Evolutionary conservation across 1,140 invertebrate species (phyloP), one percentile per base, ranked within the genome.

Genomic region (Antheraea mylitta): DNA sequence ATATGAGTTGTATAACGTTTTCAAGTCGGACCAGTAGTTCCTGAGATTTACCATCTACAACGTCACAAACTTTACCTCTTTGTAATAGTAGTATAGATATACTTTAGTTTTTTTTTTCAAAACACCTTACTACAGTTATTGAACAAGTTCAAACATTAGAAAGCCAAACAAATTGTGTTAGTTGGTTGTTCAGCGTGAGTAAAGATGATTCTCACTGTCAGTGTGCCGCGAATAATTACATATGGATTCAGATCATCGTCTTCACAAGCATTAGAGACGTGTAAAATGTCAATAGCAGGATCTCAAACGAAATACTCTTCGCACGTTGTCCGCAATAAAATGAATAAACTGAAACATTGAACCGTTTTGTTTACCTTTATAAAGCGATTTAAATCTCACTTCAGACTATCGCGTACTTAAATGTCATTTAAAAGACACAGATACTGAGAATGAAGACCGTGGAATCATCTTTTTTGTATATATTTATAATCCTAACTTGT

Each of bases 171-270:
- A 82, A 78, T 77, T 85, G 78, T 81, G 86, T 79, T 85, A 88
- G 83, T 83, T 85, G 78, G 72, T 70, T 72, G 70, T 74, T 74
- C 76, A 77, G 70, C 78, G 79, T 83, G 78, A 68, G 80, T 81
- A 84, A 80, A 86, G 83, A 85, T 79, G 71, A 80, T 83, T 85
- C 82, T 86, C 82, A 81, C 83, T 86, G 70, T 85, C 79, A 38
- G 77, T 74, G 77, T 76, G 80, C 77, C 69, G 82, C 79, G 80
- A 86, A 83, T 75, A 75, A 81, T 81, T 81, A 84, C 65, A 61
- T 74, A 79, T 82, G 85, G 74, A 86, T 83, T 80, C 75, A 68
- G 84, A 85, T 77, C 80, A 82, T 48, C 72, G 0, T 53, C 45
- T 53, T 71, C 72, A 69, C 75, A 69, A 72, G 3, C 16, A 67